Percentiles rank a stretch among this genome's conserved stretches.
Evolutionary conservation across 2,888 invertebrate species (phyloP).

Genomic region (Laspeyria flexula): DNA sequence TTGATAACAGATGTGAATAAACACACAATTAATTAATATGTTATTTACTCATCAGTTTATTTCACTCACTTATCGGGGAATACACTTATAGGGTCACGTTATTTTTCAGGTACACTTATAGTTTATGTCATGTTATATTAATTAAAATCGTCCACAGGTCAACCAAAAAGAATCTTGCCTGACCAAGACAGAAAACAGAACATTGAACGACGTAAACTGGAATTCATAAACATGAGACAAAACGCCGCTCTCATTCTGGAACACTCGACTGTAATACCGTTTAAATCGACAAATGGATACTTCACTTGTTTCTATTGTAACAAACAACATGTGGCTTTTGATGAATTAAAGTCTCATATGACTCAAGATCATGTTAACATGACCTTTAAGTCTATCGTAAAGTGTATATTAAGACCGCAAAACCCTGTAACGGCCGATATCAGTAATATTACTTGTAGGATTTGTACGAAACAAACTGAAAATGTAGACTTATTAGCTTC

Average conservation of each 20-base stretch:
- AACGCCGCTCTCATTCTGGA: conserved; percentile 39
- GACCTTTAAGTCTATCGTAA: conserved; percentile 27
- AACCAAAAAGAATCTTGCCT: no score
- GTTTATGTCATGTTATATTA: no score
- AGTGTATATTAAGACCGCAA: conserved; percentile 32
- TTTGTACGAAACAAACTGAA: conserved; percentile 27
- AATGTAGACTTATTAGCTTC: conserved; percentile 29
- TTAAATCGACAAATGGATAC: conserved; percentile 44
- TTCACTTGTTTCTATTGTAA: conserved; percentile 45
- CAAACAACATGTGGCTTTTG: conserved; percentile 33
- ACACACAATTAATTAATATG: no score
- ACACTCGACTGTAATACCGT: conserved; percentile 45
- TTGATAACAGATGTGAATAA: no score
- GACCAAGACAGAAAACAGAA: no score
- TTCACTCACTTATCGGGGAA: no score
- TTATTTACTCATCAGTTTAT: no score
- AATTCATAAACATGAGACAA: no score
- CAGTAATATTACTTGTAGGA: conserved; percentile 37
- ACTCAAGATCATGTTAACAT: conserved; percentile 24
- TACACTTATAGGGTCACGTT: no score
- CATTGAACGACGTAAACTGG: no score
- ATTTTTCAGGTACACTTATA: no score
- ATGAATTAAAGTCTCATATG: conserved; percentile 34
- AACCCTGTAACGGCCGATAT: conserved; percentile 36
- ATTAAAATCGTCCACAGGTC: no score